Evolutionary conservation across 2,113 vertebrate species (phyloP).

Genomic region (Bujurquina vittata): DNA sequence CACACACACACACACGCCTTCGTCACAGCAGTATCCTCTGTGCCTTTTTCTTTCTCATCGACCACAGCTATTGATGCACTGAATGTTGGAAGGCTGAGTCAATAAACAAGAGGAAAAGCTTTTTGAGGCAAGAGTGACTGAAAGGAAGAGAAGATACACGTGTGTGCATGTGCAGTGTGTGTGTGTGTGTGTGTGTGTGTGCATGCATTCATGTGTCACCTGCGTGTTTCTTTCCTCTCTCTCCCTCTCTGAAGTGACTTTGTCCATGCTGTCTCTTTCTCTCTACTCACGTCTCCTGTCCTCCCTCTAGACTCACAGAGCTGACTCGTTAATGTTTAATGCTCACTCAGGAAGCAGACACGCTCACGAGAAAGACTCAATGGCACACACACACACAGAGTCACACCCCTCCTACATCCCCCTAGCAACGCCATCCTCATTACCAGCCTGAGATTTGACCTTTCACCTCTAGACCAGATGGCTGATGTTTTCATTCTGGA

Average conservation of each 20-base stretch:
- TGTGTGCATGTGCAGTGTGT: background rate
- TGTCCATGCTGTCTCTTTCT: conserved; percentile 29
- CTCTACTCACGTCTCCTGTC: conserved; percentile 37
- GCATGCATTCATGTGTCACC: background rate
- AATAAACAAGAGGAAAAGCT: conserved; percentile 71
- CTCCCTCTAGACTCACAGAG: conserved; percentile 57
- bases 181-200: background rate
- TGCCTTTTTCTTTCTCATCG: conserved; percentile 61
- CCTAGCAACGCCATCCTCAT: conserved; percentile 79
- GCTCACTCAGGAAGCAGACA: conserved; percentile 78
- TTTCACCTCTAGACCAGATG: conserved; percentile 76
- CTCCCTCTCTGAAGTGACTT: conserved; percentile 22
- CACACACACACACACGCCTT: background rate
- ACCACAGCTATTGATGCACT: conserved; percentile 64
- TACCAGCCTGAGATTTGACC: conserved; percentile 79
- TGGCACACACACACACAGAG: conserved; percentile 14
- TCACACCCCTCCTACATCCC: conserved; percentile 59
- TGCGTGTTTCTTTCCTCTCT: conserved; percentile 9
- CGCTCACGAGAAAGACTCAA: conserved; percentile 28
- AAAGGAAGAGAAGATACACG: conserved; percentile 36
- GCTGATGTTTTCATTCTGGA: conserved; percentile 76
- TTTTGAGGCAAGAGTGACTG: conserved; percentile 54
- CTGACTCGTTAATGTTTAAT: conserved; percentile 79
- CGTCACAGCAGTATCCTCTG: conserved; percentile 40
- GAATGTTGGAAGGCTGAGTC: conserved; percentile 62